A percentile compares a stretch with the other conserved stretches of the same genome.
phyloP scores from a whole-genome alignment of 2,888 invertebrate genomes.

The Cantharis rufa region DNA sequence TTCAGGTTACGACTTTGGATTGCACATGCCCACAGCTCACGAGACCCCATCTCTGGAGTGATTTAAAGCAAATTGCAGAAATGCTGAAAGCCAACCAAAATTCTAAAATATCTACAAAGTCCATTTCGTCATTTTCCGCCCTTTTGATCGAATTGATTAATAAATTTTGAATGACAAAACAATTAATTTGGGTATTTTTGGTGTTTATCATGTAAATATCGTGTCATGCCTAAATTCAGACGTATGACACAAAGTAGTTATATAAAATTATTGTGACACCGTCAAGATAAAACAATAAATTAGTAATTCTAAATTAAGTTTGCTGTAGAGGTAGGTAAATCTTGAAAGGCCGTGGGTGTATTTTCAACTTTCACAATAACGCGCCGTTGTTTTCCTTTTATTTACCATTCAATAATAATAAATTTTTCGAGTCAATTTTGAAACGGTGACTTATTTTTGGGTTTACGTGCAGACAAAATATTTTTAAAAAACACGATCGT shows the following conservation, averaged over 20 bases:
- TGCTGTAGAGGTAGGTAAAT: neutral
- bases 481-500: slow-evolving; percentile 14
- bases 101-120: neutral
- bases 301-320: slow-evolving; percentile 21
- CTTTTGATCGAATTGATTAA: neutral
- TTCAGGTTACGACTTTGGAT: slow-evolving; percentile 45
- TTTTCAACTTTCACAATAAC: neutral
- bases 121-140: neutral
- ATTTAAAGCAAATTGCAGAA: slow-evolving; percentile 23
- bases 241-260: slow-evolving; percentile 27
- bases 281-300: slow-evolving; percentile 29
- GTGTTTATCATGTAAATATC: slow-evolving; percentile 1
- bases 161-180: neutral
- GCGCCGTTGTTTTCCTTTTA: neutral
- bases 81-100: slow-evolving; percentile 11
- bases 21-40: slow-evolving; percentile 21
- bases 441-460: neutral
- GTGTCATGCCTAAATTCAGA: slow-evolving; percentile 27
- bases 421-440: neutral
- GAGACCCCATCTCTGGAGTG: slow-evolving; percentile 15
- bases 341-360: neutral
- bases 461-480: slow-evolving; percentile 14
- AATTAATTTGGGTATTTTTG: neutral
- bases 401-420: neutral
- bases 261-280: slow-evolving; percentile 27